Conservation (phyloP, 2,113 vertebrate genomes). For the Trogon surrucura region DNA sequence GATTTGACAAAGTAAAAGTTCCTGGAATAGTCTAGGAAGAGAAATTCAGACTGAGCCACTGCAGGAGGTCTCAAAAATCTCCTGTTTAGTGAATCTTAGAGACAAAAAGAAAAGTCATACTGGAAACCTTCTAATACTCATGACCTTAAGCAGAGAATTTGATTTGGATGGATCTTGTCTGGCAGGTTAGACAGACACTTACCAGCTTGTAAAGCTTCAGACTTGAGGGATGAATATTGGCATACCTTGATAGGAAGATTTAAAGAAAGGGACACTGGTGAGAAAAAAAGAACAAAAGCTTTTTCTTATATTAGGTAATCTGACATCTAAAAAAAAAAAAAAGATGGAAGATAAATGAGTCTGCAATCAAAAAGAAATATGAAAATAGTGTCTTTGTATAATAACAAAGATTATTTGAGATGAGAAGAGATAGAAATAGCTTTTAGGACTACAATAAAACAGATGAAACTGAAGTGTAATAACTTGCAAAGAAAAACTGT, state of each 20-base stretch:
- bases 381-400: neutral
- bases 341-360: neutral
- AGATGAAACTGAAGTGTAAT: neutral
- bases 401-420: neutral
- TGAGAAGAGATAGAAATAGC: neutral
- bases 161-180: constrained; percentile 41
- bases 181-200: neutral
- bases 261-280: neutral
- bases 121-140: neutral
- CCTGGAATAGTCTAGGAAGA: neutral
- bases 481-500: neutral
- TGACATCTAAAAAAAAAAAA: neutral
- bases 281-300: neutral
- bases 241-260: neutral
- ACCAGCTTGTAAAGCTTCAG: neutral
- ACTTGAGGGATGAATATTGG: neutral
- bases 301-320: neutral
- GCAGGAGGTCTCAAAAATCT: neutral
- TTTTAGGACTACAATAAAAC: neutral
- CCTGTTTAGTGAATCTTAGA: neutral
- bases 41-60: neutral
- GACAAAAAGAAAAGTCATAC: neutral
- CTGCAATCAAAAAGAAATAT: neutral
- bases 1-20: neutral
- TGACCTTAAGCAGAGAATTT: neutral